A percentile compares a stretch with the other conserved stretches of the same genome.
Evolutionary conservation across 2,113 vertebrate species (phyloP).

Genomic region (Columbina picui): DNA sequence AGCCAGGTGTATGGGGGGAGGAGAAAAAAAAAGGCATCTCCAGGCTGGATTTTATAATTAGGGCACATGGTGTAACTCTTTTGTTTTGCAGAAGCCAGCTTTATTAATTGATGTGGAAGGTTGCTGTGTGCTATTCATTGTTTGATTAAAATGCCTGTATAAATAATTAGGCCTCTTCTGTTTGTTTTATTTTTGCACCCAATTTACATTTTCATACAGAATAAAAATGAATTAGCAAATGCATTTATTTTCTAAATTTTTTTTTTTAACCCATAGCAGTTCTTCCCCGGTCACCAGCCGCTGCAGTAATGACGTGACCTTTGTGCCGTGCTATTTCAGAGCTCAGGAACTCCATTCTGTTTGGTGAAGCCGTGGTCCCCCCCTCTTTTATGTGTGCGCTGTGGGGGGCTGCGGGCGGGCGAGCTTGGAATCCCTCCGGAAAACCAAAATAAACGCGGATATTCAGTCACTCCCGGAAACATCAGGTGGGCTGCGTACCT

Average conservation of each 20-base stretch:
- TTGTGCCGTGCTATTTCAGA: not conserved
- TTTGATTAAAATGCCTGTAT: constrained; percentile 81
- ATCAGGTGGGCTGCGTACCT: not conserved
- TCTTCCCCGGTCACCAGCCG: not conserved
- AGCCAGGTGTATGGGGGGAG: constrained; percentile 23
- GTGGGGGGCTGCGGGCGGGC: not conserved
- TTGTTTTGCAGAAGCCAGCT: constrained; percentile 65
- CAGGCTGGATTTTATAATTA: constrained; percentile 58
- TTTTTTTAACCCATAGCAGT: not conserved
- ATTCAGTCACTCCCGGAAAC: not conserved
- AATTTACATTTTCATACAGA: constrained; percentile 29
- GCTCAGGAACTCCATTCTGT: not conserved
- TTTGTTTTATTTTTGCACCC: constrained; percentile 64
- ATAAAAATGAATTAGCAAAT: not conserved
- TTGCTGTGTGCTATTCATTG: constrained; percentile 72
- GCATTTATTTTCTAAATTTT: not conserved
- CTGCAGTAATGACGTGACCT: not conserved
- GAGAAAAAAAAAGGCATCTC: not conserved
- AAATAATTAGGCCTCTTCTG: constrained; percentile 72
- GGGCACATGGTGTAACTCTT: constrained; percentile 57
- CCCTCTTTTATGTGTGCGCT: constrained; percentile 29
- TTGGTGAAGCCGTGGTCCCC: not conserved
- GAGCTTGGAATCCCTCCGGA: not conserved
- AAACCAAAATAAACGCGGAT: not conserved
- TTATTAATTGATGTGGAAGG: constrained; percentile 79